Conservation (phyloP, 1,140 invertebrate genomes). For the Bradysia coprophila region DNA sequence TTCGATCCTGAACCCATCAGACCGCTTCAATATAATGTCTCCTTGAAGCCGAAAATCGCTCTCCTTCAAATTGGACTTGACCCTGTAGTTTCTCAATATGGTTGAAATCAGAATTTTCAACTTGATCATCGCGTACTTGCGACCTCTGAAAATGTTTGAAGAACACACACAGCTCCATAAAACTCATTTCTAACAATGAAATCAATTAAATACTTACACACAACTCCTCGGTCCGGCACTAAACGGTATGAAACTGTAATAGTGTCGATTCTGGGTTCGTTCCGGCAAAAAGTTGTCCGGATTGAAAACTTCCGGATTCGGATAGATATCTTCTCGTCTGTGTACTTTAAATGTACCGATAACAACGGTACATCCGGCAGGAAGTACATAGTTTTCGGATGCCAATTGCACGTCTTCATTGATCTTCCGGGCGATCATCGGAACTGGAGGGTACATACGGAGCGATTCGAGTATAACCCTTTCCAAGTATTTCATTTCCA, state of each 20-base stretch:
- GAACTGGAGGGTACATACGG: conserved; percentile 62
- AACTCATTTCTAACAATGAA: conserved; percentile 33
- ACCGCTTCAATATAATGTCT: too few relatives aligned
- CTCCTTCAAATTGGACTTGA: conserved; percentile 26
- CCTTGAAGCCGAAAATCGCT: too few relatives aligned
- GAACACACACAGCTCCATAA: background rate
- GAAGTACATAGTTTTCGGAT: conserved; percentile 20
- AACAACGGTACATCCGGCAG: conserved; percentile 42
- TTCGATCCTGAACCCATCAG: too few relatives aligned
- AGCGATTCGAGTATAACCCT: conserved; percentile 58
- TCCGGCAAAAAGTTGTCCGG: conserved; percentile 85
- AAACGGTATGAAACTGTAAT: conserved; percentile 78
- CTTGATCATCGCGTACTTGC: conserved; percentile 49
- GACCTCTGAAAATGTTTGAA: too few relatives aligned
- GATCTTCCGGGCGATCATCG: conserved; percentile 50
- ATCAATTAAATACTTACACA: too few relatives aligned
- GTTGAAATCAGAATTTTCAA: conserved; percentile 41
- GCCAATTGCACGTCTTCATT: conserved; percentile 47
- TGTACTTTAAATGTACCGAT: conserved; percentile 54
- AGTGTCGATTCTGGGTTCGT: conserved; percentile 53
- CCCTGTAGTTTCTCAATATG: conserved; percentile 36
- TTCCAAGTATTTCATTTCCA: conserved; percentile 70
- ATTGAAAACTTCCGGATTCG: conserved; percentile 69
- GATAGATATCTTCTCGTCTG: conserved; percentile 53
- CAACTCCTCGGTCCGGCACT: conserved; percentile 72